Conservation (phyloP, 2,888 invertebrate species). For the Catocala fraxini region DNA sequence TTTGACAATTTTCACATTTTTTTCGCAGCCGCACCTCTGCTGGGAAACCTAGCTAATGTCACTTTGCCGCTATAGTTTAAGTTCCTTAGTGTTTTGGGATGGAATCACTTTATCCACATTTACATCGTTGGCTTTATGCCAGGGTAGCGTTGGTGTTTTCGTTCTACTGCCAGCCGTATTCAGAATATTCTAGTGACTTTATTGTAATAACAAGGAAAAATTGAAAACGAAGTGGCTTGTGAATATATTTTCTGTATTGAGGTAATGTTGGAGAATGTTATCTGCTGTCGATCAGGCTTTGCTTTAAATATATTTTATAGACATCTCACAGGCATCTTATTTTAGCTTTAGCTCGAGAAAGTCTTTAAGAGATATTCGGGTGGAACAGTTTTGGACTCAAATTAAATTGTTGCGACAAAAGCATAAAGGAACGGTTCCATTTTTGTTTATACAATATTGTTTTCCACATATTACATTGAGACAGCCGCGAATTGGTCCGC, state of each 20-base stretch:
- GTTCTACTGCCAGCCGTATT: slow-evolving; percentile 53
- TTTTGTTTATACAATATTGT: too few relatives aligned
- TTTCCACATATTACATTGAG: too few relatives aligned
- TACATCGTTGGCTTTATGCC: slow-evolving; percentile 63
- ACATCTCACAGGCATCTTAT: background rate
- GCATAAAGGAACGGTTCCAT: too few relatives aligned
- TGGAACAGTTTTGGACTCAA: background rate
- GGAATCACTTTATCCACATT: slow-evolving; percentile 69
- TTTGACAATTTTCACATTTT: slow-evolving; percentile 66
- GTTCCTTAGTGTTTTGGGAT: slow-evolving; percentile 62
- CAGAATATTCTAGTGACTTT: slow-evolving; percentile 47
- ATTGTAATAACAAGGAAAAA: slow-evolving; percentile 52
- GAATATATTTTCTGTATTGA: slow-evolving; percentile 30
- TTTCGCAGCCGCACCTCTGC: slow-evolving; percentile 33
- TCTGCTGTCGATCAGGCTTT: background rate
- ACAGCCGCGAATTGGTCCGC: too few relatives aligned
- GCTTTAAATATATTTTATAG: background rate
- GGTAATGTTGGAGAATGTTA: slow-evolving; percentile 7
- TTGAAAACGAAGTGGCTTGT: slow-evolving; percentile 48
- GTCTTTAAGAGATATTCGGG: background rate
- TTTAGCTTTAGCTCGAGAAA: background rate
- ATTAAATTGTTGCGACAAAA: background rate
- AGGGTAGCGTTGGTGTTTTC: slow-evolving; percentile 51
- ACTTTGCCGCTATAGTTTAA: slow-evolving; percentile 56
- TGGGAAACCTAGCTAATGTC: slow-evolving; percentile 50